Evolutionary conservation across 2,797 vertebrate genomes (phyloP).

Genomic region (Champsocephalus gunnari): DNA sequence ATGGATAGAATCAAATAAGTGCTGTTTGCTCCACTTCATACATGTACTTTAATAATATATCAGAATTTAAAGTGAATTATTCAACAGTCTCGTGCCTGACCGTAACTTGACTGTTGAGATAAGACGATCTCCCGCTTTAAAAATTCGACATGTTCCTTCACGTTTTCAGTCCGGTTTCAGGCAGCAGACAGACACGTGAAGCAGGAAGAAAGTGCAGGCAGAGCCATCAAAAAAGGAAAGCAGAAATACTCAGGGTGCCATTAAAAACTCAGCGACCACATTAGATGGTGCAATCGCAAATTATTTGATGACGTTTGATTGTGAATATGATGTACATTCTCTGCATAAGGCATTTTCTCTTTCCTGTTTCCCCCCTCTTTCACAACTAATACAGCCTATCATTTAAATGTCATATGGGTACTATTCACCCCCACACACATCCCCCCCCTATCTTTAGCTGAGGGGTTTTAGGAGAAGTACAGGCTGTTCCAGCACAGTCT

Average conservation of each 20-base stretch:
- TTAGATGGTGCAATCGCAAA: not conserved
- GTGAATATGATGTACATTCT: not conserved
- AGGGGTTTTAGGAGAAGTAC: conserved; percentile 50
- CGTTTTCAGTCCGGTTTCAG: conserved; percentile 42
- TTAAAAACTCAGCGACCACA: not conserved
- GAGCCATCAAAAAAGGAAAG: conserved; percentile 8
- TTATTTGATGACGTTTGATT: not conserved
- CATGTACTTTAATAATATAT: not conserved
- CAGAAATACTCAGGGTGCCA: not conserved
- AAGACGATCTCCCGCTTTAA: not conserved
- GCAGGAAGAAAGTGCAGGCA: conserved; percentile 31
- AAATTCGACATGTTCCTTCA: conserved; percentile 34
- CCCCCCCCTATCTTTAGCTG: conserved; percentile 24
- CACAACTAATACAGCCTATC: rapidly evolving
- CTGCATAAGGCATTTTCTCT: not conserved
- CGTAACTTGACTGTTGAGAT: not conserved
- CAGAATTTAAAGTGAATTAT: not conserved
- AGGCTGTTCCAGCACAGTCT: conserved; percentile 64
- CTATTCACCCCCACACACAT: no score
- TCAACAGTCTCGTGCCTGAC: not conserved
- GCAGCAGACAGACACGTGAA: conserved; percentile 53
- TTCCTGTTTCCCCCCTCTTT: not conserved
- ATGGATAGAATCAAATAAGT: not conserved
- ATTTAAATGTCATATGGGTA: not conserved
- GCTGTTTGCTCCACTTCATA: not conserved